Percentiles rank a stretch among this genome's conserved stretches.
Conservation (phyloP, 1,140 invertebrate species). For the Euschistus heros region DNA sequence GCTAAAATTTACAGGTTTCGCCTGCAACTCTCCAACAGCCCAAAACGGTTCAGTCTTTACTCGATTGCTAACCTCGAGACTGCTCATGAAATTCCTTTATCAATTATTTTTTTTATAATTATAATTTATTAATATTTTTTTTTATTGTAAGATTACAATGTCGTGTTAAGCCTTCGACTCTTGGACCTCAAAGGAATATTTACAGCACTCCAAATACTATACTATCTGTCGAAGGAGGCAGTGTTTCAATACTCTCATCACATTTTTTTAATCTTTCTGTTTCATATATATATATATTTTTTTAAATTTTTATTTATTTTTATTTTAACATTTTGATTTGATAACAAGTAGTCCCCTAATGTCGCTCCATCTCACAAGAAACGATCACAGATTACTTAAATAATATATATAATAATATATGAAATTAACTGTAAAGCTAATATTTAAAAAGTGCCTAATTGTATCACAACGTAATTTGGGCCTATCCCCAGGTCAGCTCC, state of each 20-base stretch:
- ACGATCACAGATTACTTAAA: constrained; percentile 26
- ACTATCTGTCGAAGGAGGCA: constrained; percentile 26
- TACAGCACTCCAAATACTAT: constrained; percentile 26
- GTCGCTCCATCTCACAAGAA: constrained; percentile 24
- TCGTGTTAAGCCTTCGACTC: constrained; percentile 15
- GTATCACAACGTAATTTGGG: constrained; percentile 2
- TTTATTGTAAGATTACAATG: constrained; percentile 5
- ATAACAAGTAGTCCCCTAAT: constrained; percentile 20
- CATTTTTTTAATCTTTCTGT: constrained; percentile 9
- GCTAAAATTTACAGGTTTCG: constrained; percentile 23
- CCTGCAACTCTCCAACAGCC: constrained; percentile 23
- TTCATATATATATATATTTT: constrained; percentile 10
- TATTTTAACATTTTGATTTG: constrained; percentile 18
- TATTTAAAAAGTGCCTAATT: constrained; percentile 1
- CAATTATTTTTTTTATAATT: constrained; percentile 9
- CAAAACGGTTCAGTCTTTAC: constrained; percentile 25
- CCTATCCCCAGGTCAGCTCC: not conserved
- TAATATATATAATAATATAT: constrained; percentile 9
- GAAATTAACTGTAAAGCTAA: constrained; percentile 21
- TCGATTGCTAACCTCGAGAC: constrained; percentile 20
- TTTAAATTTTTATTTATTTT: not conserved
- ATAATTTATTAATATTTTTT: constrained; percentile 2
- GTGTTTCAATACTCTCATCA: constrained; percentile 27
- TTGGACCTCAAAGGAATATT: constrained; percentile 26
- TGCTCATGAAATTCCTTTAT: not conserved